Conservation (phyloP, 1,140 invertebrate species). For the Lerema accius region DNA sequence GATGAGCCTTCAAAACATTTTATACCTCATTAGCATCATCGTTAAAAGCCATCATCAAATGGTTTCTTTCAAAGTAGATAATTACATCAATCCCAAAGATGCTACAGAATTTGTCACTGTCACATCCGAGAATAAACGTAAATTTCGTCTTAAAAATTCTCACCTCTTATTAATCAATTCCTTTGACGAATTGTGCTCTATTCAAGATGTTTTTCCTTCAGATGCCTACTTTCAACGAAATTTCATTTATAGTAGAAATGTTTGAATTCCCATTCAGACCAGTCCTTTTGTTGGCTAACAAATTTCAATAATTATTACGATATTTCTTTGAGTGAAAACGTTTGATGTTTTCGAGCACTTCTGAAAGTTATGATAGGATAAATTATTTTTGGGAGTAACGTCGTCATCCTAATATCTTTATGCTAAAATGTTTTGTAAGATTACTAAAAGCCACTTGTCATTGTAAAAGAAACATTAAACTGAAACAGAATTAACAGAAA, state of each 20-base stretch:
- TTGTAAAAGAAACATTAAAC: no score
- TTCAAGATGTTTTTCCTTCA: slow-evolving; percentile 37
- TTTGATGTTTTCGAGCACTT: slow-evolving; percentile 3
- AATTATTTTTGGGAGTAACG: background rate
- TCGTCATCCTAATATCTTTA: background rate
- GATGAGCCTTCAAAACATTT: slow-evolving; percentile 20
- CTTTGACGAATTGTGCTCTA: slow-evolving; percentile 40
- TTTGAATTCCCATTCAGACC: slow-evolving; percentile 21
- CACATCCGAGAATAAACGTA: slow-evolving; percentile 12
- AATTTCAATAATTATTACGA: slow-evolving; percentile 12
- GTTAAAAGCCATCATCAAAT: background rate
- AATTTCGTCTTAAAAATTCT: slow-evolving; percentile 38
- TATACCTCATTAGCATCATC: slow-evolving; percentile 19
- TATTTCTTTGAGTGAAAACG: slow-evolving; percentile 11
- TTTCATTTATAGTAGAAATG: slow-evolving; percentile 19
- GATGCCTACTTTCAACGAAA: slow-evolving; percentile 11
- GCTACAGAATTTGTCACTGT: slow-evolving; percentile 35
- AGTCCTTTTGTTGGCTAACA: slow-evolving; percentile 7
- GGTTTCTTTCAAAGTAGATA: slow-evolving; percentile 16
- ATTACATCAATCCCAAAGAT: slow-evolving; percentile 25
- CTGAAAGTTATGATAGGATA: background rate
- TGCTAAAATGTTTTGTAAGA: background rate
- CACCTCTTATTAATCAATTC: slow-evolving; percentile 43
- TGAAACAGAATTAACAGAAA: no score
- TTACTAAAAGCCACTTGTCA: background rate